A percentile compares a stretch with the other conserved stretches of the same genome.
phyloP scores from a whole-genome alignment of 2,113 vertebrate genomes.

The Miniopterus natalensis region DNA sequence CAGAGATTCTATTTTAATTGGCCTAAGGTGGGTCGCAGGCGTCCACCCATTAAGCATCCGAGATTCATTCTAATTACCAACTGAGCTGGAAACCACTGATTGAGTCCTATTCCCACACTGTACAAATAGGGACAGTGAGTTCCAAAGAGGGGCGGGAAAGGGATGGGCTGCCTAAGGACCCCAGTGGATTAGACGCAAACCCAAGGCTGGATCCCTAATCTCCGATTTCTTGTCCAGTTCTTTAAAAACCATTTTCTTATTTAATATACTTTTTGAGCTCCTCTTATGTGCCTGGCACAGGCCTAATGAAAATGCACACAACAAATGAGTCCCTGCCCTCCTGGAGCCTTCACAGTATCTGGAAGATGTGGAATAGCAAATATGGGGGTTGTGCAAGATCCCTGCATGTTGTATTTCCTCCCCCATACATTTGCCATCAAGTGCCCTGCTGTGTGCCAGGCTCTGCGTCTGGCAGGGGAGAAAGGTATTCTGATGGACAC shows the following conservation, averaged over 20 bases:
- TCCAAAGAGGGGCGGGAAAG: background rate
- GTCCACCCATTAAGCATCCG: background rate
- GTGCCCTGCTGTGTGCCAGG: background rate
- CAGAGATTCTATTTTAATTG: conserved; percentile 11
- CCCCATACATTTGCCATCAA: background rate
- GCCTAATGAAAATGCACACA: conserved; percentile 27
- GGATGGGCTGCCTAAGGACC: background rate
- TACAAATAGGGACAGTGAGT: background rate
- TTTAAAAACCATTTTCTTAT: conserved; percentile 44
- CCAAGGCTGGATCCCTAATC: background rate
- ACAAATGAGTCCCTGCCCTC: background rate
- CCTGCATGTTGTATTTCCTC: background rate
- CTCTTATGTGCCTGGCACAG: background rate
- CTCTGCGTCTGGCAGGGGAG: background rate
- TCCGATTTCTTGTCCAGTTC: background rate
- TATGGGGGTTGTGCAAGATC: background rate
- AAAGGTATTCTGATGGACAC: background rate
- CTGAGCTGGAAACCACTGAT: background rate
- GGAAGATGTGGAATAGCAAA: background rate
- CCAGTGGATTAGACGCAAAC: background rate
- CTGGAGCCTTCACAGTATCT: background rate
- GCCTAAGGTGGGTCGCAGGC: background rate
- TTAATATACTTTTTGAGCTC: background rate
- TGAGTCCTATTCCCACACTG: background rate
- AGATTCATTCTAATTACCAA: conserved; percentile 5